Conservation (phyloP, 2,888 invertebrate species). For the Thyatira batis region DNA sequence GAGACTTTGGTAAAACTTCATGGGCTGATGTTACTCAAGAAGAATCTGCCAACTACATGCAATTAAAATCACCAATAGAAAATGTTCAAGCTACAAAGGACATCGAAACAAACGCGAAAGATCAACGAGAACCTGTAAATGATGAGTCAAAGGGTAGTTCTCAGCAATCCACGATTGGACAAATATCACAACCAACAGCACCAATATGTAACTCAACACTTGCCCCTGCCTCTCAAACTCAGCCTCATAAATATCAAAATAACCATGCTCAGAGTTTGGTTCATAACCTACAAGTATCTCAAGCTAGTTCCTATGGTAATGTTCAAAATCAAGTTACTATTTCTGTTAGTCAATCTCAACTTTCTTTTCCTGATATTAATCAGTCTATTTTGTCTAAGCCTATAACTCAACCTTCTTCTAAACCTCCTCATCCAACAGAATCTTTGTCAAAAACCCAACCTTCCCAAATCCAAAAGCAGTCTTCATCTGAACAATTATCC, state of each 20-base stretch:
- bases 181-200: slow-evolving; percentile 18
- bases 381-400: slow-evolving; percentile 36
- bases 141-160: slow-evolving; percentile 36
- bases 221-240: slow-evolving; percentile 37
- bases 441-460: slow-evolving; percentile 25
- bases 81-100: slow-evolving; percentile 46
- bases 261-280: slow-evolving; percentile 42
- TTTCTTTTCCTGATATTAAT: slow-evolving; percentile 43
- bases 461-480: slow-evolving; percentile 50
- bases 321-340: slow-evolving; percentile 41
- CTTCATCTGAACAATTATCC: slow-evolving; percentile 44
- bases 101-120: slow-evolving; percentile 38
- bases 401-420: slow-evolving; percentile 34
- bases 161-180: slow-evolving; percentile 19
- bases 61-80: slow-evolving; percentile 44
- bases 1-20: slow-evolving; percentile 67
- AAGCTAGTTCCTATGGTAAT: slow-evolving; percentile 36
- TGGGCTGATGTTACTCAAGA: slow-evolving; percentile 78
- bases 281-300: slow-evolving; percentile 45
- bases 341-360: slow-evolving; percentile 34
- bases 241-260: slow-evolving; percentile 39
- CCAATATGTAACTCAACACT: slow-evolving; percentile 27
- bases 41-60: slow-evolving; percentile 44
- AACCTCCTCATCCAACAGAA: slow-evolving; percentile 44
- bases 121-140: slow-evolving; percentile 35